Percentiles rank a stretch among this genome's conserved stretches.
Evolutionary conservation across 2,797 vertebrate species (phyloP).

Genomic region (Echiichthys vipera): DNA sequence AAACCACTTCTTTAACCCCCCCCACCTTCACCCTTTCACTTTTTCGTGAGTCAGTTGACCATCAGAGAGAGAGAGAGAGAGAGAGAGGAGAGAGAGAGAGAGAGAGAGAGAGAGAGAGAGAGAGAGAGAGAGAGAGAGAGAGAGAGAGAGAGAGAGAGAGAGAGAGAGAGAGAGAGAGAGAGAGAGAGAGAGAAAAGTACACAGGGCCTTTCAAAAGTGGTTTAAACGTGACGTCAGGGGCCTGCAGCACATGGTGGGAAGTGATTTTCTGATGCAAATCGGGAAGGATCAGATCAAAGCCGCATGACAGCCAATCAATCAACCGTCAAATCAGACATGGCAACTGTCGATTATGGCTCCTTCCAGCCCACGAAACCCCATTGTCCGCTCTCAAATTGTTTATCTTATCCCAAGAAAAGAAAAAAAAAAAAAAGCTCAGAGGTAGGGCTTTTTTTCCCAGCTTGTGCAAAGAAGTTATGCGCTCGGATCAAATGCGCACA

Average conservation of each 20-base stretch:
- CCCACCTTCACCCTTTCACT: slow-evolving; percentile 59
- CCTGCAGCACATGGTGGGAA: slow-evolving; percentile 85
- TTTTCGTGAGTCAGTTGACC: slow-evolving; percentile 80
- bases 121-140: slow-evolving; percentile 13
- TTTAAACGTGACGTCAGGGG: slow-evolving; percentile 82
- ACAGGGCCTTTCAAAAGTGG: slow-evolving; percentile 80
- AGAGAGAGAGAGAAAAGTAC: slow-evolving; percentile 66
- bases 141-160: slow-evolving; percentile 6
- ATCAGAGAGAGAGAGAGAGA: slow-evolving; percentile 52
- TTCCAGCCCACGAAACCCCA: slow-evolving; percentile 89
- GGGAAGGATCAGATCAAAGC: slow-evolving; percentile 87
- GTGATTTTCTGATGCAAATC: slow-evolving; percentile 99
- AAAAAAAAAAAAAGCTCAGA: slow-evolving; percentile 50
- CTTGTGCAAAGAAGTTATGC: slow-evolving; percentile 75
- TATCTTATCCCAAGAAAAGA: slow-evolving; percentile 71
- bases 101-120: slow-evolving; percentile 2
- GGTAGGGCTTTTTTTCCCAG: slow-evolving; percentile 46
- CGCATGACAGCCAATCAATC: slow-evolving; percentile 95
- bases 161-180: slow-evolving; percentile 15
- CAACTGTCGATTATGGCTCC: slow-evolving; percentile 91
- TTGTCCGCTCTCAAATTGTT: slow-evolving; percentile 79
- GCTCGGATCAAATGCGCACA: slow-evolving; percentile 75
- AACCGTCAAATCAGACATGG: slow-evolving; percentile 97
- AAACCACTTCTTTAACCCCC: slow-evolving; percentile 73
- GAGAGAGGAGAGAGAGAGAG: slow-evolving; percentile 8